Base-by-base conservation (phyloP, 2,113 vertebrate species). In the Campylomormyrus numenius region DNA sequence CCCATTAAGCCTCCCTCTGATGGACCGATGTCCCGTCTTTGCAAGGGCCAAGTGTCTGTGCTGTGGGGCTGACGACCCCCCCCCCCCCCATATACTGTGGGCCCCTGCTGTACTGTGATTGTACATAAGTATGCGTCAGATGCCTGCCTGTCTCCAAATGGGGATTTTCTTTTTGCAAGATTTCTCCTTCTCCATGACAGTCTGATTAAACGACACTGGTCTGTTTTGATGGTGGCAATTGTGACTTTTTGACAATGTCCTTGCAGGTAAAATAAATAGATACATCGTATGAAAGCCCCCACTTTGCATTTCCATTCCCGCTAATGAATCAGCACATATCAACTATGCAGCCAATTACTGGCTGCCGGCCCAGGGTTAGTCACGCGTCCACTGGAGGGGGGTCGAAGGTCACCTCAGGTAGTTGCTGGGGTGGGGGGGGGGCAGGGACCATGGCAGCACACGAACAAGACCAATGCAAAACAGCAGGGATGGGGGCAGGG, bases 1-100 rank as follows among this genome's bases (percentile, higher is more conserved):
- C 77, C 77, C 80, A 89, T 89, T 89, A 89, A 21, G 42, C 45
- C 52, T 45, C 50, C 80, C 77, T 53, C 31, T 46, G 52, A 89
- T 46, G 80, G 77, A 84, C 52, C 1, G 35, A 62, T 88, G 87
- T 88, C 50, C 87, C 19, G 0, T 88, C 35, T 66, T 58, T 62
- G 15, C 50, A 31, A 8, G 35, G 42, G 84, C 70, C 3, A 11
- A 5, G 3, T 74, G 27, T 74, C 70, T n/a, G 45, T 10, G 83
- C 42, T 7, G 5, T 19, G 85, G 19, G 31, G n/a, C 6, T 83
- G 45, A 21, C 5, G 6, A 31, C 15, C 50, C 6, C 49, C 3
- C n/a, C n/a, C 7, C 15, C 66, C 70, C n/a, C 45, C 39, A n/a
- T 83, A 58, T 88, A 27, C 42, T 17, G 7, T 74, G 74, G 35